phyloP scores from a whole-genome alignment of 2,113 vertebrate genomes.

The Noctilio leporinus region DNA sequence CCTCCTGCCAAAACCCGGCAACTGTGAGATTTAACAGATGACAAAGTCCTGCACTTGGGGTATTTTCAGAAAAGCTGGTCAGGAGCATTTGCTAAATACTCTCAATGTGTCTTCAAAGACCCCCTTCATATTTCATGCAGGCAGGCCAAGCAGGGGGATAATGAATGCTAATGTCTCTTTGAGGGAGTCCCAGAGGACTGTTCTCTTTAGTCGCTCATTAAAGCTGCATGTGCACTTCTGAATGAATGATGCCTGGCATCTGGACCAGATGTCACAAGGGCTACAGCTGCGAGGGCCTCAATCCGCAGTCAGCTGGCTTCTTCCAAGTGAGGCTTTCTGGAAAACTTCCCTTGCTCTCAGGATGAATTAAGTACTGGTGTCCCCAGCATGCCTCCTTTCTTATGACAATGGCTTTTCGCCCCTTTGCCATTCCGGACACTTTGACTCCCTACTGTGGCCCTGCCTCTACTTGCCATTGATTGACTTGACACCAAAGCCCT shows the following conservation, averaged over 20 bases:
- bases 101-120: constrained; percentile 20
- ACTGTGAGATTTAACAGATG: not conserved
- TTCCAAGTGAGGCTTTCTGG: not conserved
- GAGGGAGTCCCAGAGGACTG: not conserved
- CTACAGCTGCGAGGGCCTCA: not conserved
- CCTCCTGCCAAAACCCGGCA: not conserved
- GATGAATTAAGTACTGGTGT: not conserved
- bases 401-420: not conserved
- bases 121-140: constrained; percentile 15
- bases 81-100: not conserved
- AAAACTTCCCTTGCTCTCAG: not conserved
- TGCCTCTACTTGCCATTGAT: not conserved
- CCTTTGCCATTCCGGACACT: not conserved
- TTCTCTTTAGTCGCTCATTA: constrained; percentile 42
- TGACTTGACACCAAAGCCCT: not conserved
- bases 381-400: not conserved
- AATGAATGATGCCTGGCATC: not conserved
- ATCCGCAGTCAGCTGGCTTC: not conserved
- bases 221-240: constrained; percentile 2
- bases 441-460: not conserved
- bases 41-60: not conserved
- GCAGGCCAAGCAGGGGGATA: not conserved
- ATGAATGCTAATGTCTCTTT: constrained; percentile 25
- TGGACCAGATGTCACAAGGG: constrained; percentile 27
- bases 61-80: not conserved